Conservation (phyloP, 2,113 vertebrate species). For the Aphelocoma coerulescens region DNA sequence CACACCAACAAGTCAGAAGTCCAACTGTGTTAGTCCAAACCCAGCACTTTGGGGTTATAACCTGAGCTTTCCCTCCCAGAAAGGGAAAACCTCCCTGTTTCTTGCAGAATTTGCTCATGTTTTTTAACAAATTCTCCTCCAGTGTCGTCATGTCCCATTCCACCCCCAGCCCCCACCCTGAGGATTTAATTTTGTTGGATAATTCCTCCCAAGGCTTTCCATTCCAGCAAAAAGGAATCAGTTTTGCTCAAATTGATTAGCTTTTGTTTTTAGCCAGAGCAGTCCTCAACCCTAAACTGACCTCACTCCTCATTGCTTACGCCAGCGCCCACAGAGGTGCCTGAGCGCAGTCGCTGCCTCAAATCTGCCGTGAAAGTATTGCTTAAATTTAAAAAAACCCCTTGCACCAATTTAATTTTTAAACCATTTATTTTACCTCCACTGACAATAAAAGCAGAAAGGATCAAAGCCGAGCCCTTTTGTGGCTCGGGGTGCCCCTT, state of each 20-base stretch:
- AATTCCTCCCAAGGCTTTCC: not conserved
- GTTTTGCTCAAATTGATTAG: not conserved
- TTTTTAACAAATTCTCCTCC: not conserved
- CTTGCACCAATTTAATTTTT: not conserved
- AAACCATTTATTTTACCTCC: not conserved
- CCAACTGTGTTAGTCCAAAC: fast-evolving
- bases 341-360: not conserved
- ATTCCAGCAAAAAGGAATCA: not conserved
- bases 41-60: not conserved
- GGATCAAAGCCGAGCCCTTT: constrained; percentile 5
- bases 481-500: not conserved
- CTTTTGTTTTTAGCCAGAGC: not conserved
- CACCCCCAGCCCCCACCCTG: fast-evolving
- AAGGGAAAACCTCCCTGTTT: not conserved
- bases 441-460: not conserved
- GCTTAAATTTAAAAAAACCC: not conserved
- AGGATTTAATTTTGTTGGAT: not conserved
- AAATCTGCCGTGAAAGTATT: not conserved
- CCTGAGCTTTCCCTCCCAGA: not conserved
- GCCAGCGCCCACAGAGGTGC: not conserved
- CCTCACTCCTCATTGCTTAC: not conserved
- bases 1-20: not conserved
- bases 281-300: not conserved
- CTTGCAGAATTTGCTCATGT: not conserved
- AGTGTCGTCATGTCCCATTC: not conserved